Evolutionary conservation across 2,888 invertebrate genomes (phyloP), one percentile per base, ranked within the genome.

Genomic region (Nephrotoma flavescens): DNA sequence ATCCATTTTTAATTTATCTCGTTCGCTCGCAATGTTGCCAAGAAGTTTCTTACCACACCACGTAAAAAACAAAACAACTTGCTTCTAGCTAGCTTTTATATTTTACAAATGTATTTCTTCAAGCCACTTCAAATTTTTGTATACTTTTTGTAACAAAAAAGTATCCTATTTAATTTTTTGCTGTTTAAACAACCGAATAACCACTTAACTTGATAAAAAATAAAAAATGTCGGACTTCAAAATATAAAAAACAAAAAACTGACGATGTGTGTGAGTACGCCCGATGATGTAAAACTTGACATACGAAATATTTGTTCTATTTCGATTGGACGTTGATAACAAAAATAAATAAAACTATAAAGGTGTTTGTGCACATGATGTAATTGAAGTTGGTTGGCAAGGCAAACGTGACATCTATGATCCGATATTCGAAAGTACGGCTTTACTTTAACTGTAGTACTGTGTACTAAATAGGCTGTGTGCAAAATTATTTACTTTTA

Each of bases 1-100:
- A 87, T 93, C 92, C 93, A 93, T 93, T 88, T 89, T 89, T 86
- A 45, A 71, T 71, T 71, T 5, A 12, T 47, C 0, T 11, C 31
- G 31, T 31, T 31, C 31, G 2, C 31, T 31, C 31, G 31, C 31
- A 31, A 12, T 47, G 12, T 47, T 15, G 52, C 47, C 4, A 12
- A 52, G 52, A 31, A 31, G 2, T 31, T 6, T 52, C 15, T 52
- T 15, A n/a, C 9, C 2, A 15, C 52, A 52, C n/a, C n/a, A 52
- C 15, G 71, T 7, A 71, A 71, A 71, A 71, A 19, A 31, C 1
- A 71, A 71, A 71, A 31, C 71, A 71, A 71, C 19, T 52, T 31
- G 31, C 2, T 31, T 31, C 1, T 71, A 71, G 71, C 71, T 71
- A 71, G 71, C 71, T 71, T 71, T n/a, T 71, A 31, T 71, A 11